Evolutionary conservation across 2,888 invertebrate genomes (phyloP), one percentile per base, ranked within the genome.

Genomic region (Ceratothoa steindachneri): DNA sequence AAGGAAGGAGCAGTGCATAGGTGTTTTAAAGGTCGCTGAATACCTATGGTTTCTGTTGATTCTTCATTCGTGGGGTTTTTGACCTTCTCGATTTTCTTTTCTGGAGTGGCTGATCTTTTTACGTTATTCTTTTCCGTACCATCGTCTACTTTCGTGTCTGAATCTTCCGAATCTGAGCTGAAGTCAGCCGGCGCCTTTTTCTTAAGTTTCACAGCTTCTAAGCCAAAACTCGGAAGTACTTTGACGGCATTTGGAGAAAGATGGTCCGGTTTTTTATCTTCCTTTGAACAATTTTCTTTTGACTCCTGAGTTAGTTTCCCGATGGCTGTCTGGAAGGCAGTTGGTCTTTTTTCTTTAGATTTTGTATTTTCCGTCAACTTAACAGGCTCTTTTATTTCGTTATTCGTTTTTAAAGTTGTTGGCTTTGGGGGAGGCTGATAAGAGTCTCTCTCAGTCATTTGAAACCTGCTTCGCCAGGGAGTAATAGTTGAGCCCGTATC

Each of bases 161-260:
- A 75, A 4, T 29, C 60, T 27, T 79, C 79, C 3, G 74, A 76
- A 3, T 69, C 79, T 22, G 79, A 79, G 12, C 73, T 79, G 66
- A 79, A 79, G 51, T 79, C 79, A n/a, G 79, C 79, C 1, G 79
- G 79, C 2, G 76, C 79, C 60, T 79, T 79, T 51, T 76, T 79
- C 31, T 72, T 74, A 9, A 68, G 24, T 24, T 68, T 73, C n/a
- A 71, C 64, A 19, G 67, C 73, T 15, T 65, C 68, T 22, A 71
- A 41, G 30, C 60, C 67, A 30, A 71, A 71, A 31, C 31, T 60
- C 3, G 77, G 73, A n/a, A 73, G 41, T 2, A 77, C 77, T 77
- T 68, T 41, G 22, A 73, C 71, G 15, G 73, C 77, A 12, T 73
- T 77, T n/a, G 77, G 77, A 68, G 77, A 73, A 15, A 69, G 53